These are phyloP conservation scores for Corythaeola cristata DNA, from an alignment of 2,113 vertebrate species.

Conservation along the genomic window DNA sequence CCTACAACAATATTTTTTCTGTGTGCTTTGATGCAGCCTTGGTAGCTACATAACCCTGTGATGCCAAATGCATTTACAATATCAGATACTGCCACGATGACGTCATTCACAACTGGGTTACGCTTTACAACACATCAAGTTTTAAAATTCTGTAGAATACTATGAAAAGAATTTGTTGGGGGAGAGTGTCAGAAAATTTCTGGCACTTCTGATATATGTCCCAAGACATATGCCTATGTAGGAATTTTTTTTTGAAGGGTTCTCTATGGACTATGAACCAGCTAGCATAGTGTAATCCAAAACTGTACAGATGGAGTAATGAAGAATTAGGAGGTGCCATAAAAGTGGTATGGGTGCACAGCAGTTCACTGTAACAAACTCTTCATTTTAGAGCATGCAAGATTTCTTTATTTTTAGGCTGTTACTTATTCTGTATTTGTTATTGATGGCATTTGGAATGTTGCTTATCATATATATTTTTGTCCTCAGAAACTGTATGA, in stretches of 20 bases:
- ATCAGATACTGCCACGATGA: not conserved
- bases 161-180: not conserved
- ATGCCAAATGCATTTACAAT: not conserved
- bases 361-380: not conserved
- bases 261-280: not conserved
- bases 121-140: not conserved
- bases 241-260: not conserved
- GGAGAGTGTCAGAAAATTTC: not conserved
- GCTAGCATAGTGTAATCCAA: not conserved
- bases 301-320: not conserved
- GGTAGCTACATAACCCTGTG: not conserved
- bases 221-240: not conserved
- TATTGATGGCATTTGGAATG: not conserved
- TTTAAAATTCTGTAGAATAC: not conserved
- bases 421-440: not conserved
- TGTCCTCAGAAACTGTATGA: constrained; percentile 91
- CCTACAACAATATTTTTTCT: not conserved
- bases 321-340: not conserved
- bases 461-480: not conserved
- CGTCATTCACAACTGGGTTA: not conserved
- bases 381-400: not conserved
- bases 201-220: not conserved
- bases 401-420: not conserved
- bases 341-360: not conserved
- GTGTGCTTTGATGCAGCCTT: not conserved